phyloP scores from a whole-genome alignment of 2,113 vertebrate genomes.

The Cnemophilus loriae region DNA sequence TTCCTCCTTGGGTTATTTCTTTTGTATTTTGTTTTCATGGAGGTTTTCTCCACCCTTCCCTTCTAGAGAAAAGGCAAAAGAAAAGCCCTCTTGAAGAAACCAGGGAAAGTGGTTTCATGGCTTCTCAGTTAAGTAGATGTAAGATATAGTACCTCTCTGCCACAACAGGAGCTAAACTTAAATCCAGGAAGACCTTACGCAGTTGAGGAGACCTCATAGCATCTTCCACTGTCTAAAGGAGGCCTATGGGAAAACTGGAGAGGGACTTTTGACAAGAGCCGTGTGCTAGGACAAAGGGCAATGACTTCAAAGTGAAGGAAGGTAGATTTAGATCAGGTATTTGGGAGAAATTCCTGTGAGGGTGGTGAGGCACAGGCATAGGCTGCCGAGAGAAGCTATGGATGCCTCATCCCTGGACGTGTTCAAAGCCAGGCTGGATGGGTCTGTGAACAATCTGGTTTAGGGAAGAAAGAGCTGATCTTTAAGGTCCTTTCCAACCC shows the following conservation, averaged over 20 bases:
- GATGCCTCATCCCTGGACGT: too few relatives aligned
- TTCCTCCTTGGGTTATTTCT: not conserved
- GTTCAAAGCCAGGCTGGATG: not conserved
- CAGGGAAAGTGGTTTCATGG: not conserved
- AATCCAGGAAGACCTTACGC: not conserved
- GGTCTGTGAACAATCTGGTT: rapidly evolving
- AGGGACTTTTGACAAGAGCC: not conserved
- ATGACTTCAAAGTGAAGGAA: not conserved
- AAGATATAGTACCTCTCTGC: not conserved
- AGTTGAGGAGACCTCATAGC: not conserved
- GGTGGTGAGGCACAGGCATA: not conserved
- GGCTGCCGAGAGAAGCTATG: not conserved
- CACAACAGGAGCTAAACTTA: not conserved
- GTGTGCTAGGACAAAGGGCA: not conserved
- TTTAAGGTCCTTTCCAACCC: rapidly evolving
- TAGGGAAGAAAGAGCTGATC: rapidly evolving
- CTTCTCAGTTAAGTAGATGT: rapidly evolving
- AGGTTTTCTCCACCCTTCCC: not conserved
- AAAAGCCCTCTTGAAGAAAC: not conserved
- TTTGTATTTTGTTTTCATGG: not conserved
- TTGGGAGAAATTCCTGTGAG: not conserved
- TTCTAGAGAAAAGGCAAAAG: not conserved
- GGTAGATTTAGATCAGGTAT: not conserved
- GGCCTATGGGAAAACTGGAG: not conserved
- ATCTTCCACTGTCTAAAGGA: not conserved